Evolutionary conservation across 30 jellyfish, hydroid and myxozoan species (phyloP).

Genomic region (Hydractinia symbiolongicarpus): DNA sequence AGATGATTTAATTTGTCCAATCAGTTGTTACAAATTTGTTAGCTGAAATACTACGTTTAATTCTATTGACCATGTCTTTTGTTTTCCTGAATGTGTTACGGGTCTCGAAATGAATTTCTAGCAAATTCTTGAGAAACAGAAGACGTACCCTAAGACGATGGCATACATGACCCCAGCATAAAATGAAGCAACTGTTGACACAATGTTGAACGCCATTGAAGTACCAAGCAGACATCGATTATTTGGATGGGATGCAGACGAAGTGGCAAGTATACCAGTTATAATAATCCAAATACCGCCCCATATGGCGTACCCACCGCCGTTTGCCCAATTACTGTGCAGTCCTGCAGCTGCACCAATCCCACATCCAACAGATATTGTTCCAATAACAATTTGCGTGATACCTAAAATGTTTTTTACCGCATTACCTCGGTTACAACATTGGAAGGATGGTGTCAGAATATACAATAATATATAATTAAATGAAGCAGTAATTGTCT

Average conservation of each 20-base stretch:
- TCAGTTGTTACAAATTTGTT: too few relatives aligned
- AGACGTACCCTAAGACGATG: too few relatives aligned
- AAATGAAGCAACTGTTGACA: neutral
- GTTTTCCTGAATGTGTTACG: too few relatives aligned
- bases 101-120: too few relatives aligned
- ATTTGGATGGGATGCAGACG: neutral
- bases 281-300: slow-evolving; percentile 12
- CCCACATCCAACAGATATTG: neutral
- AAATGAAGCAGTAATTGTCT: too few relatives aligned
- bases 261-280: neutral
- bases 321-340: neutral
- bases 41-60: too few relatives aligned
- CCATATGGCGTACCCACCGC: neutral
- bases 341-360: neutral
- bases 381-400: neutral
- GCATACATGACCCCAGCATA: neutral
- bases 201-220: neutral
- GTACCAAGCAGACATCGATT: slow-evolving; percentile 1
- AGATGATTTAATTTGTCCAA: too few relatives aligned
- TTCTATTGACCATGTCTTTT: too few relatives aligned
- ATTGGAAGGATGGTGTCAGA: too few relatives aligned
- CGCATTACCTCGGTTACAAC: too few relatives aligned
- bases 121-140: too few relatives aligned
- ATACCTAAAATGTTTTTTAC: neutral
- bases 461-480: too few relatives aligned